phyloP scores from a whole-genome alignment of 92 coral and sea anemone genomes.

The Parazoanthus atlanticus region DNA sequence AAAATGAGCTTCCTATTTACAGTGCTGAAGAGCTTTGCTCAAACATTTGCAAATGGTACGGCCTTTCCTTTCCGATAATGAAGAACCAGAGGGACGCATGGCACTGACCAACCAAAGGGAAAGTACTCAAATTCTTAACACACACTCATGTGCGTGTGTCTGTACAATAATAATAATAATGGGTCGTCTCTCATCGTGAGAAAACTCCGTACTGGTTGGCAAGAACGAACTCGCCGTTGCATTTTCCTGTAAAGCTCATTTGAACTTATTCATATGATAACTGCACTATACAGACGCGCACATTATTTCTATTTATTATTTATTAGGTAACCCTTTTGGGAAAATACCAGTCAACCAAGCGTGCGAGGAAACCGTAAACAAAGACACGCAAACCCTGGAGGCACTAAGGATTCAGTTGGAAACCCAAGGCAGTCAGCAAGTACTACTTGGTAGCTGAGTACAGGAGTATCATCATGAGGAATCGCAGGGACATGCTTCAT shows the following conservation, averaged over 20 bases:
- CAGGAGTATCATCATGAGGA: slow-evolving; percentile 44
- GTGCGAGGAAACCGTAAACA: too few species aligned
- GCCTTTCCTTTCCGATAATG: too few species aligned
- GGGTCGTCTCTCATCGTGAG: too few species aligned
- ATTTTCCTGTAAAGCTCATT: neutral
- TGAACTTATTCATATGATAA: neutral
- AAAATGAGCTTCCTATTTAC: neutral
- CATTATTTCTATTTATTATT: slow-evolving; percentile 1
- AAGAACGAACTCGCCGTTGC: too few species aligned
- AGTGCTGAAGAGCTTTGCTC: neutral
- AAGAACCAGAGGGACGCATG: too few species aligned
- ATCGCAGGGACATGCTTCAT: slow-evolving; percentile 38
- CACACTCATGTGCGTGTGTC: too few species aligned
- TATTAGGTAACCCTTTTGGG: neutral
- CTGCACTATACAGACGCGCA: slow-evolving; percentile 18
- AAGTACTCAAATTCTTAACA: too few species aligned
- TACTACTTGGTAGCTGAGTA: slow-evolving; percentile 50
- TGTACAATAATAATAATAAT: too few species aligned
- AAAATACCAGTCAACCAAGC: too few species aligned
- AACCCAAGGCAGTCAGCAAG: slow-evolving; percentile 51
- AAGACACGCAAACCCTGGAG: too few species aligned
- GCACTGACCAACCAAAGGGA: too few species aligned
- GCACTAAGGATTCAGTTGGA: slow-evolving; percentile 15
- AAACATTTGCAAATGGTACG: slow-evolving; percentile 1
- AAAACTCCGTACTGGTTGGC: too few species aligned